Conservation (phyloP, 1,140 invertebrate species). For the Bradysia coprophila region DNA sequence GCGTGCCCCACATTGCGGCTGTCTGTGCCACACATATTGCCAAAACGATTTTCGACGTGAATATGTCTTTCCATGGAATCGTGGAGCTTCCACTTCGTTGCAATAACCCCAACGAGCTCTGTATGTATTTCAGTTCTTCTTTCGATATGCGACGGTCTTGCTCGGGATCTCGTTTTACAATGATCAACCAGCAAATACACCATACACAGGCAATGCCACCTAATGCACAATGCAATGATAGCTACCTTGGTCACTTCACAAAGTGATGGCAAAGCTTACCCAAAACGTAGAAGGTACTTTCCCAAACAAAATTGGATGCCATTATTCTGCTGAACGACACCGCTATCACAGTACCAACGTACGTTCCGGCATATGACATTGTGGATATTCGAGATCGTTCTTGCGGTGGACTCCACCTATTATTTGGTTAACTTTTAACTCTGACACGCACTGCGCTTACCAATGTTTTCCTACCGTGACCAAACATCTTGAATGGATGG, state of each 20-base stretch:
- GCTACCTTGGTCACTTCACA: too few species aligned
- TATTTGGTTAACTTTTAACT: too few species aligned
- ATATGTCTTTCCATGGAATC: constrained; percentile 63
- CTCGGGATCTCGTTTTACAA: constrained; percentile 58
- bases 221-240: constrained; percentile 32
- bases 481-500: constrained; percentile 78
- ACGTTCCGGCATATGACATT: constrained; percentile 64
- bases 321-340: constrained; percentile 57
- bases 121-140: constrained; percentile 61
- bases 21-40: constrained; percentile 81
- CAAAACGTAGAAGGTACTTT: constrained; percentile 59
- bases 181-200: constrained; percentile 45
- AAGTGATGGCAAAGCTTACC: too few species aligned
- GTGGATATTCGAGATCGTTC: constrained; percentile 62
- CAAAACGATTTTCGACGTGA: constrained; percentile 73
- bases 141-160: constrained; percentile 53
- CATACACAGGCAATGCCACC: constrained; percentile 53
- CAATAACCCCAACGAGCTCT: constrained; percentile 22
- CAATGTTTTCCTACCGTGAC: too few species aligned
- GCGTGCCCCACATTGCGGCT: constrained; percentile 92
- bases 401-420: constrained; percentile 76
- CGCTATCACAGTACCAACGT: constrained; percentile 62
- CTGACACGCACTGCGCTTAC: too few species aligned
- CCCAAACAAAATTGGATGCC: constrained; percentile 59
- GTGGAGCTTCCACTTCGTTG: constrained; percentile 24